These are phyloP conservation scores for Urocynchramus pylzowi DNA, from an alignment of 2,113 vertebrate genomes.

Conservation along the genomic window DNA sequence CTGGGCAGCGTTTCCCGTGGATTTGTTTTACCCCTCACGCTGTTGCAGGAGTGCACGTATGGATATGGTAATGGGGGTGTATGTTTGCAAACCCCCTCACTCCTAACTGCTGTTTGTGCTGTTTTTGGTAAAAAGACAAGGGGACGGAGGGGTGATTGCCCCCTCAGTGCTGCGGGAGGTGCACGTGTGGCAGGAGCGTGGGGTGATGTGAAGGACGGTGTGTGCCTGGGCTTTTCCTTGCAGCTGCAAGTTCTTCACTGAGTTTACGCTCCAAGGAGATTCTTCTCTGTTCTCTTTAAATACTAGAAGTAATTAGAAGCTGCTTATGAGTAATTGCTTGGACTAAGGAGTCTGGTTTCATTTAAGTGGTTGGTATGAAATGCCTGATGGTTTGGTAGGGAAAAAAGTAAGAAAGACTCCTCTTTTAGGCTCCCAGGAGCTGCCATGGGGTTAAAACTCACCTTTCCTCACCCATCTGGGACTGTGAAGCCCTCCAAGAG, in stretches of 20 bases:
- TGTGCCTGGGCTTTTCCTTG: background rate
- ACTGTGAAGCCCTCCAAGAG: background rate
- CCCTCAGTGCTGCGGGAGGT: background rate
- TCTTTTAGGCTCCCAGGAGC: background rate
- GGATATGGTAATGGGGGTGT: background rate
- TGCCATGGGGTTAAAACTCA: background rate
- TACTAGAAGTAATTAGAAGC: constrained; percentile 35
- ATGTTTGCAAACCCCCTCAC: background rate
- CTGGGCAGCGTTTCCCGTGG: background rate
- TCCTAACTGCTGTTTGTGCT: background rate
- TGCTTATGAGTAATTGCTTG: constrained; percentile 17
- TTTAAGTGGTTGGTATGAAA: constrained; percentile 14
- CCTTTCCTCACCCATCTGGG: background rate
- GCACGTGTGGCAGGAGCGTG: accelerated
- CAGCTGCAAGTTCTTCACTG: background rate
- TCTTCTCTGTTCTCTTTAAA: constrained; percentile 32
- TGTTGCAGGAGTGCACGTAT: background rate
- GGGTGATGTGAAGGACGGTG: background rate
- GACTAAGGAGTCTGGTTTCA: constrained; percentile 42
- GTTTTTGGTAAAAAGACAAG: background rate
- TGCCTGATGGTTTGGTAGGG: background rate
- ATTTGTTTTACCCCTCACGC: background rate
- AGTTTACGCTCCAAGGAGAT: constrained; percentile 5
- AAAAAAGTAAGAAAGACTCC: background rate
- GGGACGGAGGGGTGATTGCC: background rate